These are phyloP conservation scores for Desmodus rotundus DNA, from an alignment of 2,113 vertebrate species.

Conservation along the genomic window DNA sequence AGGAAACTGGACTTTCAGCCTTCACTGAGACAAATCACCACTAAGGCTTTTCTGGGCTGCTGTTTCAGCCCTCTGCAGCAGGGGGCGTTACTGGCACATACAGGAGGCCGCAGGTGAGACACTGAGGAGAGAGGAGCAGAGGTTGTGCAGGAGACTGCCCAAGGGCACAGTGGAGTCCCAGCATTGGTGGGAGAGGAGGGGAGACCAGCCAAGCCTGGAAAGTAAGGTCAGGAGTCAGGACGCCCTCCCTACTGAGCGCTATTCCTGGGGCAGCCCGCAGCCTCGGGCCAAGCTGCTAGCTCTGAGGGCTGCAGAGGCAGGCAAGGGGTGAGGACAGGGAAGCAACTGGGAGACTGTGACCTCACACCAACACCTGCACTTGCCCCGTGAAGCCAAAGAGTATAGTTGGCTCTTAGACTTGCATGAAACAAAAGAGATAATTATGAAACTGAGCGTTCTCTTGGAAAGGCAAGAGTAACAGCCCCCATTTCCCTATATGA, in stretches of 20 bases:
- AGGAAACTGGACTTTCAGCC: background rate
- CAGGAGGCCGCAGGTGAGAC: background rate
- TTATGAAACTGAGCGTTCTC: background rate
- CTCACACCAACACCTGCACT: background rate
- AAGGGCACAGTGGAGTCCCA: background rate
- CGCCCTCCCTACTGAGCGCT: background rate
- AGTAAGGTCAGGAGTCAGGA: background rate
- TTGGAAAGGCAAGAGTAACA: background rate
- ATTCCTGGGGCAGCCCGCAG: background rate
- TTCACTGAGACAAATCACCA: background rate
- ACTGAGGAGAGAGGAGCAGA: background rate
- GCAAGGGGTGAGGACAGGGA: background rate
- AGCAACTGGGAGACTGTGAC: background rate
- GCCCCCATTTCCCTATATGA: background rate
- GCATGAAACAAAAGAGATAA: background rate
- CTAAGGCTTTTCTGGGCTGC: background rate
- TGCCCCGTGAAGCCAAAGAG: background rate
- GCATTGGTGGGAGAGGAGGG: background rate
- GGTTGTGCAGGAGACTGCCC: background rate
- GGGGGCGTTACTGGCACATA: constrained; percentile 9
- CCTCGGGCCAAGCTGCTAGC: background rate
- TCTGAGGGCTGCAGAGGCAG: background rate
- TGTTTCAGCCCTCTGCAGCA: constrained; percentile 27
- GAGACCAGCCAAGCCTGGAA: background rate
- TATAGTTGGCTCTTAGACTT: background rate